Evolutionary conservation across 2,113 vertebrate species (phyloP).

Genomic region (Spea multiplicata): DNA sequence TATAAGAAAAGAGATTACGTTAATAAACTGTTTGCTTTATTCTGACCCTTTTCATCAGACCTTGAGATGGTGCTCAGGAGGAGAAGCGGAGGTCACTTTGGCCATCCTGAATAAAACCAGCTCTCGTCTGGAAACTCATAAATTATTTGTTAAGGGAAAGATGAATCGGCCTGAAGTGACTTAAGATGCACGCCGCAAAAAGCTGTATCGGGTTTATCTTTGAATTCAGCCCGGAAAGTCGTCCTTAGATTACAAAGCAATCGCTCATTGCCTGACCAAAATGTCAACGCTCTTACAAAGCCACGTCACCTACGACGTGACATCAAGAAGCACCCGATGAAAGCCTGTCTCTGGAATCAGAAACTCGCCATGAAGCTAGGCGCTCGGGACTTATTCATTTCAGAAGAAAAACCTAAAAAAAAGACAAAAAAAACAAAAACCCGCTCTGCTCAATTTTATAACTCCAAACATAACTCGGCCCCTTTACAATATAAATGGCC

Average conservation of each 20-base stretch:
- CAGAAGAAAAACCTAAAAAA: too few relatives aligned
- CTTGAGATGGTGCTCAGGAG: constrained; percentile 12
- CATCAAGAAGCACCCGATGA: background rate
- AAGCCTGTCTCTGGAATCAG: too few relatives aligned
- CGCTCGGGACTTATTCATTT: too few relatives aligned
- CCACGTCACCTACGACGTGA: background rate
- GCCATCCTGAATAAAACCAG: constrained; percentile 25
- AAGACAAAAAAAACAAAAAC: too few relatives aligned
- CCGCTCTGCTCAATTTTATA: too few relatives aligned
- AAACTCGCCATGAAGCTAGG: too few relatives aligned
- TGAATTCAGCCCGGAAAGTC: constrained; percentile 20
- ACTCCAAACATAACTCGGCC: too few relatives aligned
- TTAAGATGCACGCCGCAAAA: constrained; percentile 4
- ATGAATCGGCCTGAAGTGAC: constrained; percentile 29
- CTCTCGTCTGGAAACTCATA: constrained; percentile 32
- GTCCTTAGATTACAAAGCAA: constrained; percentile 28
- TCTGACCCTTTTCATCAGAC: background rate
- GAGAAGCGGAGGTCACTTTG: constrained; percentile 22
- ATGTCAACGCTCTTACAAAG: constrained; percentile 19
- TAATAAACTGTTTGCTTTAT: too few relatives aligned
- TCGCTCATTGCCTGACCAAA: constrained; percentile 27
- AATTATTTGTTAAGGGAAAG: constrained; percentile 36
- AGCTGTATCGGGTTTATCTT: constrained; percentile 27
- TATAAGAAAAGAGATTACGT: too few relatives aligned
- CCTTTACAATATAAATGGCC: too few relatives aligned